Conservation (phyloP, 92 coral and sea anemone species). For the Paramuricea clavata region DNA sequence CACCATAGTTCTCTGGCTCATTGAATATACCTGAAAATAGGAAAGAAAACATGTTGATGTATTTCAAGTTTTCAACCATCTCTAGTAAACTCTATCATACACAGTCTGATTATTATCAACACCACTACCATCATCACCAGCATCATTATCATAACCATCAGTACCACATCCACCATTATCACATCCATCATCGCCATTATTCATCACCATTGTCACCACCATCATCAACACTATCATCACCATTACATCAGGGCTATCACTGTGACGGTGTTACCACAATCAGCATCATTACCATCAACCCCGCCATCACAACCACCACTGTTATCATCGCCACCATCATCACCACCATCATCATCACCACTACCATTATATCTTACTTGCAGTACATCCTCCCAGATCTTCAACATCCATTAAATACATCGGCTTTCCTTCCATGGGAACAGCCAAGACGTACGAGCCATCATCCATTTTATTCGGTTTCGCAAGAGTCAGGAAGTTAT, state of each 20-base stretch:
- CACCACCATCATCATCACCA: background rate
- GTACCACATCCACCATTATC: no score
- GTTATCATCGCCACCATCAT: background rate
- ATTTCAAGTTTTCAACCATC: no score
- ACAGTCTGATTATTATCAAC: background rate
- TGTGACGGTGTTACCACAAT: no score
- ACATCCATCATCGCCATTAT: no score
- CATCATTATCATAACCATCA: background rate
- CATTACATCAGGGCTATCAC: no score
- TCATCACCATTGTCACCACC: no score
- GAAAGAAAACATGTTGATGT: background rate
- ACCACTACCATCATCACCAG: no score
- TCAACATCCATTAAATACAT: constrained; percentile 74
- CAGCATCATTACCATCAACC: background rate
- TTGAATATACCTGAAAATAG: constrained; percentile 61
- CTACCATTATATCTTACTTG: constrained; percentile 33
- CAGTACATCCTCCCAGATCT: constrained; percentile 74
- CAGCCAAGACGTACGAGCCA: constrained; percentile 35
- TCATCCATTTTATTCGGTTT: constrained; percentile 61
- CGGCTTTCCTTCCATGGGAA: constrained; percentile 72
- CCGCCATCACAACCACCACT: background rate
- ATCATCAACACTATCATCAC: background rate
- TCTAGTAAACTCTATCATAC: background rate
- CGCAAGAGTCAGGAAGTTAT: constrained; percentile 56
- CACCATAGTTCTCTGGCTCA: constrained; percentile 65